These are phyloP conservation scores for Sericinus montela DNA, from an alignment of 2,888 invertebrate species.

Conservation along the genomic window DNA sequence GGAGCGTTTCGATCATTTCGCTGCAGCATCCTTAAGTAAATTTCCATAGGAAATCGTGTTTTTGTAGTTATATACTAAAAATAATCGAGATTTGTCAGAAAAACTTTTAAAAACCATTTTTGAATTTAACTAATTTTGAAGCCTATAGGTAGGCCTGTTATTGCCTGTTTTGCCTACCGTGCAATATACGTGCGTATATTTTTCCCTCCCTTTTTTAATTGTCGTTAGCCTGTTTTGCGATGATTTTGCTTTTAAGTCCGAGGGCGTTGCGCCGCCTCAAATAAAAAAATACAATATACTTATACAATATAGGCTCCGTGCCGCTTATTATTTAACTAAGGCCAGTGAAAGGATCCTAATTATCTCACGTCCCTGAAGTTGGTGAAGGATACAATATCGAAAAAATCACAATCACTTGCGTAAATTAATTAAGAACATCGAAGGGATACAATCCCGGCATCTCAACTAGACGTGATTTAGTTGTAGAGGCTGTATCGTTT, in stretches of 20 bases:
- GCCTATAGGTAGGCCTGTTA: no score
- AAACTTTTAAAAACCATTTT: no score
- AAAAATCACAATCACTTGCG: constrained; percentile 37
- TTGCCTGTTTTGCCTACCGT: constrained; percentile 25
- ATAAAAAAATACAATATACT: constrained; percentile 74
- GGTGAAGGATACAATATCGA: constrained; percentile 37
- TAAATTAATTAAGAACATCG: constrained; percentile 41
- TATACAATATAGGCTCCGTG: constrained; percentile 63
- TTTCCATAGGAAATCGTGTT: constrained; percentile 5
- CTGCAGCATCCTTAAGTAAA: constrained; percentile 10
- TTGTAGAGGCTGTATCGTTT: constrained; percentile 59
- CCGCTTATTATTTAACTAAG: constrained; percentile 75
- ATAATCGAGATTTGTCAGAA: not conserved
- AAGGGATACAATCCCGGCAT: constrained; percentile 26
- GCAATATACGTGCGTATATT: constrained; percentile 51
- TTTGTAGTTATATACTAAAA: not conserved
- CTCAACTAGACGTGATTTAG: constrained; percentile 62
- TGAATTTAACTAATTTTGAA: no score
- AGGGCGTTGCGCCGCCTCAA: constrained; percentile 54
- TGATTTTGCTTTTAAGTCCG: constrained; percentile 50
- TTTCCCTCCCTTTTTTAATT: constrained; percentile 37
- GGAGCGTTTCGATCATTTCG: constrained; percentile 22
- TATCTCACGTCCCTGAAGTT: constrained; percentile 54
- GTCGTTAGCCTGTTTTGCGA: constrained; percentile 66
- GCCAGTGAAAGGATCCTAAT: constrained; percentile 61